These are phyloP conservation scores for Palaemon carinicauda DNA, from an alignment of 1,140 invertebrate species.

Conservation along the genomic window DNA sequence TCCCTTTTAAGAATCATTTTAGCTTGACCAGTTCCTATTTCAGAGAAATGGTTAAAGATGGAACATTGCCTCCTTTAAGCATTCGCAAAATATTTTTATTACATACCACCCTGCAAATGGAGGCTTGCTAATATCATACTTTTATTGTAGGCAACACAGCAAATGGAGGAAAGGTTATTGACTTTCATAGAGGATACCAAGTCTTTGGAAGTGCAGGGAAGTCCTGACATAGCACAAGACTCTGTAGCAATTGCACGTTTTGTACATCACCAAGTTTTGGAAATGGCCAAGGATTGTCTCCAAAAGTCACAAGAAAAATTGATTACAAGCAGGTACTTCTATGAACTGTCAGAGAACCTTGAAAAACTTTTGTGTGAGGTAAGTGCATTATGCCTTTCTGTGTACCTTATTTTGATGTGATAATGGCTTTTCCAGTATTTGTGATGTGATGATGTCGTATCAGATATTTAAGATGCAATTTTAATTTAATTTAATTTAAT, in stretches of 20 bases:
- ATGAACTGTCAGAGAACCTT: slow-evolving; percentile 95
- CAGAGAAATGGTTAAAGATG: too few species aligned
- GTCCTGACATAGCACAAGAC: slow-evolving; percentile 63
- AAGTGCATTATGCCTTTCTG: slow-evolving; percentile 60
- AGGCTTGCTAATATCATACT: neutral
- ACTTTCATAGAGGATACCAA: slow-evolving; percentile 83
- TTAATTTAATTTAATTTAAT: too few species aligned
- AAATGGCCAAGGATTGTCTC: slow-evolving; percentile 93
- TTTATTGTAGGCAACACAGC: slow-evolving; percentile 79
- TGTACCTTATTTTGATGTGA: too few species aligned
- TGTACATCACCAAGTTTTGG: slow-evolving; percentile 92
- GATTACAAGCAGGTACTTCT: slow-evolving; percentile 88
- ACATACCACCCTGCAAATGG: too few species aligned
- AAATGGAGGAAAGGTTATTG: slow-evolving; percentile 91
- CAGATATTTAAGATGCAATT: too few species aligned
- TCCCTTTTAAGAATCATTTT: too few species aligned
- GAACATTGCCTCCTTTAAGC: too few species aligned
- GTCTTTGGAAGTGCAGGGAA: slow-evolving; percentile 70
- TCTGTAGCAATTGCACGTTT: slow-evolving; percentile 91
- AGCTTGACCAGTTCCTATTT: too few species aligned
- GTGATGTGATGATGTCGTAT: too few species aligned
- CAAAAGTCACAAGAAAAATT: slow-evolving; percentile 93
- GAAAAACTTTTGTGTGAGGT: slow-evolving; percentile 89
- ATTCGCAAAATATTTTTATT: neutral
- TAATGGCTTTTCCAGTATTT: too few species aligned